Base-by-base conservation (phyloP, 2,888 invertebrate genomes). In the Dysmachus trigonus region DNA sequence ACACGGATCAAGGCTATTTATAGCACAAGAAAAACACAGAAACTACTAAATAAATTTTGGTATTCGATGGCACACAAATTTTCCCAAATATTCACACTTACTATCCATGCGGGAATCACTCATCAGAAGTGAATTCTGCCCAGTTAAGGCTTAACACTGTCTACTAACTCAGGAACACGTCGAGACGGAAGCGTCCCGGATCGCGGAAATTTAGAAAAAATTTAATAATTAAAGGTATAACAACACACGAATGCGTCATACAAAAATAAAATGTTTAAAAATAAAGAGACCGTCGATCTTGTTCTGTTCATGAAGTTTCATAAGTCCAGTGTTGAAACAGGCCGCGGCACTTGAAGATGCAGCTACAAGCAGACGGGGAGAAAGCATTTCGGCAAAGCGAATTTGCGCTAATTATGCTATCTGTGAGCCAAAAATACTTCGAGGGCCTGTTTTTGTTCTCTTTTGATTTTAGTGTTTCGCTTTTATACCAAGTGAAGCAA, bases 371-470 rank as follows among this genome's bases (percentile, higher is more conserved):
- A 85, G 31, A 84, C 15, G 51, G 5, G n/a, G 76, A 84, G 72
- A 22, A 84, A 72, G 27, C 51, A 41, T 51, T 79, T 79, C 27
- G 51, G 53, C 15, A 82, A 62, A 82, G 62, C 53, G 62, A 82
- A 82, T 41, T 72, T 83, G 31, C 83, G 72, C 83, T 83, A 83
- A 83, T 83, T 83, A 83, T 83, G 83, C 35, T 83, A 33, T 71
- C 74, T 53, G 47, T 72, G 62, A 38, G 27, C 79, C 86, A 85
- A 76, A 86, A 86, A 86, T 84, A 86, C 47, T 74, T 77, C 33
- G 79, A 86, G 84, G 71, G 82, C 38, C 30, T 77, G 77, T 47
- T 62, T 27, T 31, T 83, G 18, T 53, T 62, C 62, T 8, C 27
- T 35, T 35, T 41, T 35, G 41, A n/a, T 53, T 33, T n/a, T 73